Evolutionary conservation across 2,113 vertebrate genomes (phyloP), one percentile per base, ranked within the genome.

Genomic region (Cephalopholis sonnerati): DNA sequence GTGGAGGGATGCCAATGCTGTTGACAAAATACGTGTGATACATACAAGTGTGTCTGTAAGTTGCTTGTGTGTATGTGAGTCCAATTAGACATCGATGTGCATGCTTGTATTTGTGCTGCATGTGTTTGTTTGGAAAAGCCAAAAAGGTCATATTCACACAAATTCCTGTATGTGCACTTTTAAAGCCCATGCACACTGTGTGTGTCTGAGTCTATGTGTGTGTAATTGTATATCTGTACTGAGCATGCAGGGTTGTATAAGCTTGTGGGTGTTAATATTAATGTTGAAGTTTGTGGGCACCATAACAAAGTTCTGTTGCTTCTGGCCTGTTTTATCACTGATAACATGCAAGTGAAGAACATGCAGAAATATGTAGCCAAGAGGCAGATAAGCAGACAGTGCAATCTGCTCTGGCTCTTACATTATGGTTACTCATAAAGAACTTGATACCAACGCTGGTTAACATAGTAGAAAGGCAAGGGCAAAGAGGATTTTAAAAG

Each of bases 301-400:
- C 0, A n/a, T 29, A 41, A 67, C 66, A 32, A 72, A 39, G 18
- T 66, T 61, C 5, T 41, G 20, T 59, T 36, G 61, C 83, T 67
- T 36, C 54, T 55, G 27, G 66, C 53, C 54, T 53, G 41, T 63
- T 73, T 61, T 36, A 62, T 62, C 32, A 63, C 29, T 63, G 66
- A 82, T 39, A 32, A 66, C 71, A 68, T 73, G 48, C 3, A 15
- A 24, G 46, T 32, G 16, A 85, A 72, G 24, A 67, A 72, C 59
- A 83, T 50, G 24, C 29, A 53, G 29, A 63, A 68, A 51, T 29
- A 65, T 58, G 24, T 41, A 77, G 69, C 62, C 57, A 1, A 27
- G 77, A 77, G 51, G 63, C 50, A 72, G 62, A 77, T 67, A 64
- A 73, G 55, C 44, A 29, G 29, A 32, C 39, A 25, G 51, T 27